These are phyloP conservation scores for Phaethon lepturus DNA, from an alignment of 2,113 vertebrate genomes.

Conservation along the genomic window DNA sequence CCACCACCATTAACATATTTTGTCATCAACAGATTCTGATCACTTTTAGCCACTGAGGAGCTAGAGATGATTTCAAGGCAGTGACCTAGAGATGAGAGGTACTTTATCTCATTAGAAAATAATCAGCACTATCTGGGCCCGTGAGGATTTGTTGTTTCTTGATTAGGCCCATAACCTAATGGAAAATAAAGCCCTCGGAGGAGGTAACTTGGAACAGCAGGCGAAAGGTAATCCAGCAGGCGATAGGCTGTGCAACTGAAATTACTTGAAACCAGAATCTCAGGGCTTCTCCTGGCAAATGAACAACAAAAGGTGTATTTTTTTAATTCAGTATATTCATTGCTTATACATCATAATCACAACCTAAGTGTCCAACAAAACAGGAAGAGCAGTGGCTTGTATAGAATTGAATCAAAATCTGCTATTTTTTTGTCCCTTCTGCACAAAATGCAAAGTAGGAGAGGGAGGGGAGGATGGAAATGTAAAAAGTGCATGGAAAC, in stretches of 20 bases:
- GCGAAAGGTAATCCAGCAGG: not conserved
- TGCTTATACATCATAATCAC: not conserved
- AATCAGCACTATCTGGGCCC: not conserved
- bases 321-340: not conserved
- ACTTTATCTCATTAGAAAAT: slow-evolving; percentile 9
- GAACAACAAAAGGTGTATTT: not conserved
- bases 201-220: not conserved
- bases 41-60: not conserved
- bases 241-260: not conserved
- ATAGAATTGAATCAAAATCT: not conserved
- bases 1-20: not conserved
- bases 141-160: not conserved
- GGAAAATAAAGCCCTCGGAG: not conserved
- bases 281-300: not conserved
- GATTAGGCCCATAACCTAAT: not conserved
- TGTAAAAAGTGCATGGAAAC: not conserved
- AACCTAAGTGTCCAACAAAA: not conserved
- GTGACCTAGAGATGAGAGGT: not conserved
- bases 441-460: not conserved
- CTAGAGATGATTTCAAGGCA: not conserved
- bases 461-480: not conserved
- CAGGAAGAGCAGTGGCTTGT: not conserved
- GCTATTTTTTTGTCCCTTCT: not conserved
- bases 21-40: not conserved
- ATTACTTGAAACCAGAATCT: not conserved